A percentile compares a stretch with the other conserved stretches of the same genome.
phyloP scores from a whole-genome alignment of 2,888 invertebrate species.

The Eucera pruinosa region DNA sequence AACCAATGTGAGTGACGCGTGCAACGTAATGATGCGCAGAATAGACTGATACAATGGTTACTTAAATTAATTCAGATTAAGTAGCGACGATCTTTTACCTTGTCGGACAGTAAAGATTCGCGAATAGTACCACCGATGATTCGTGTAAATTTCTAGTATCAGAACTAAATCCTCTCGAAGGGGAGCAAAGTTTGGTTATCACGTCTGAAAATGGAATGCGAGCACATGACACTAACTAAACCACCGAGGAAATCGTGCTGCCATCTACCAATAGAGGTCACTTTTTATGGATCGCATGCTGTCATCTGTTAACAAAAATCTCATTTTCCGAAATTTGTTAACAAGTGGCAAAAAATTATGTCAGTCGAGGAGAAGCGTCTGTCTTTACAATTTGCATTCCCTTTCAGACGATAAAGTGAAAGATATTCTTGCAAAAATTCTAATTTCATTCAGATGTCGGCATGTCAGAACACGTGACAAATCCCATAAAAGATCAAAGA shows the following conservation, averaged over 20 bases:
- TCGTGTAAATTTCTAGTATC: background rate
- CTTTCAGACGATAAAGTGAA: no score
- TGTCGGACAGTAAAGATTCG: background rate
- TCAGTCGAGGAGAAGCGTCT: no score
- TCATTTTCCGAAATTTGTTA: no score
- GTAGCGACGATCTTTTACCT: constrained; percentile 23
- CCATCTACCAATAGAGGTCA: background rate
- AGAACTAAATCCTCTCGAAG: constrained; percentile 1
- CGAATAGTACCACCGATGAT: background rate
- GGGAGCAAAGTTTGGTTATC: constrained; percentile 15
- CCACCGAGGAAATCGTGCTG: background rate
- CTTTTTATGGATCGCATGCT: background rate
- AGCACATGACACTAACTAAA: constrained; percentile 2
- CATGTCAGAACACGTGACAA: no score
- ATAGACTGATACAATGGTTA: background rate
- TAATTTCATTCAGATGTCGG: no score
- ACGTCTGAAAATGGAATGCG: background rate
- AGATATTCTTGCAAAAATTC: no score
- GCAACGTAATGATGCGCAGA: no score
- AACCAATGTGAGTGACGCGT: constrained; percentile 1
- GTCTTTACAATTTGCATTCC: no score
- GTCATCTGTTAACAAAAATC: no score
- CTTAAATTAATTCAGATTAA: background rate
- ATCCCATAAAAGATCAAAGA: no score
- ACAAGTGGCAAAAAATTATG: background rate